Conservation (phyloP, 2,797 vertebrate species). For the Coregonus suidteri region DNA sequence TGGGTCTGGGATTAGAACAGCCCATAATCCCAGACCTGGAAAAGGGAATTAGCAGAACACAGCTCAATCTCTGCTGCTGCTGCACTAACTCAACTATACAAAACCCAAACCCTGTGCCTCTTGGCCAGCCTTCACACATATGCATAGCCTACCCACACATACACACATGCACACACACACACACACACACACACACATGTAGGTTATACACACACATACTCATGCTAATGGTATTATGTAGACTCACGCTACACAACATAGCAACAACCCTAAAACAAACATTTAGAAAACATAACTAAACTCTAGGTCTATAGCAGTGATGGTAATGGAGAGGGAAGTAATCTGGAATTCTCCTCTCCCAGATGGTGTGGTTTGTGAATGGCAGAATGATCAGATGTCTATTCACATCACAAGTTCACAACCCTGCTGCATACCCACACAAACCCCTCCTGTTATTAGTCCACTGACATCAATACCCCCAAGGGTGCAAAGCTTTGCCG, state of each 20-base stretch:
- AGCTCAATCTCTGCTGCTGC: constrained; percentile 60
- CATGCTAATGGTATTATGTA: not conserved
- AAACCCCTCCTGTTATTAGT: constrained; percentile 36
- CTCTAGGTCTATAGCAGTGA: not conserved
- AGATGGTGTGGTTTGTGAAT: constrained; percentile 62
- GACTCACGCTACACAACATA: constrained; percentile 11
- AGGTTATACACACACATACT: not conserved
- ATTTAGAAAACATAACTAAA: not conserved
- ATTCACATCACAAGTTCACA: constrained; percentile 29
- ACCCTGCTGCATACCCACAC: constrained; percentile 30
- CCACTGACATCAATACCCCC: constrained; percentile 33
- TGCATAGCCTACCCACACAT: constrained; percentile 9
- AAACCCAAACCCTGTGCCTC: constrained; percentile 22
- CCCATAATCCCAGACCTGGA: constrained; percentile 73
- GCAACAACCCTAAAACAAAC: constrained; percentile 17
- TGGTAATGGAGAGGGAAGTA: constrained; percentile 41
- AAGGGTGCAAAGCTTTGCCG: not conserved
- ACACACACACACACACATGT: not conserved
- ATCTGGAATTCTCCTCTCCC: constrained; percentile 42
- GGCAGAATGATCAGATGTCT: constrained; percentile 56
- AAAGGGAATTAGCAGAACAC: constrained; percentile 73
- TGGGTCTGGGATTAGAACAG: constrained; percentile 78
- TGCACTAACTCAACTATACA: constrained; percentile 46
- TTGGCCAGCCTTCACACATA: no score
- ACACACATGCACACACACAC: constrained; percentile 35